Conservation (phyloP, 2,797 vertebrate species). For the Amphiprion clarkii region DNA sequence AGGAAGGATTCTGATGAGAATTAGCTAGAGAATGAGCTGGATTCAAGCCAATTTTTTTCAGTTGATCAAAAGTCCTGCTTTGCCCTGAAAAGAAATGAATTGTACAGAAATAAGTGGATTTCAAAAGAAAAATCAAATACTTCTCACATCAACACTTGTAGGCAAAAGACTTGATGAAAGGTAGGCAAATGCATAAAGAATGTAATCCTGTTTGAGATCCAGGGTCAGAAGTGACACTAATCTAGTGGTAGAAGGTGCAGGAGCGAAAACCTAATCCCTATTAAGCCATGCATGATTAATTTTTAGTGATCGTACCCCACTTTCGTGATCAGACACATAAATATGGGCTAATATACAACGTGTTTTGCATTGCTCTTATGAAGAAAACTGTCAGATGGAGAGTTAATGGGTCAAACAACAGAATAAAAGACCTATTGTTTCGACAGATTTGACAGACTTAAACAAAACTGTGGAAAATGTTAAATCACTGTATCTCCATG, state of each 20-base stretch:
- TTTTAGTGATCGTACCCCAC: constrained; percentile 46
- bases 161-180: constrained; percentile 27
- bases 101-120: constrained; percentile 35
- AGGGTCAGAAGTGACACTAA: constrained; percentile 46
- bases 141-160: constrained; percentile 23
- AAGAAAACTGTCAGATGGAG: constrained; percentile 51
- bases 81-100: constrained; percentile 5
- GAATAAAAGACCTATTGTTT: constrained; percentile 48
- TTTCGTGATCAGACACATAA: constrained; percentile 22
- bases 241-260: constrained; percentile 36
- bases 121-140: constrained; percentile 14
- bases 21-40: not conserved
- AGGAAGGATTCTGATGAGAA: not conserved
- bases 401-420: constrained; percentile 36
- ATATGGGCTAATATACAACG: constrained; percentile 22
- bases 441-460: not conserved
- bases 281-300: constrained; percentile 39
- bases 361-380: constrained; percentile 4
- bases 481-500: constrained; percentile 10
- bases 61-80: constrained; percentile 17
- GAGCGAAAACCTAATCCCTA: constrained; percentile 56
- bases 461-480: not conserved
- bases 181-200: constrained; percentile 45
- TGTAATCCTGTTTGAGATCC: constrained; percentile 53
- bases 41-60: not conserved